Evolutionary conservation across 2,797 vertebrate genomes (phyloP), one percentile per base, ranked within the genome.

Genomic region (Halcyon leucocephala): DNA sequence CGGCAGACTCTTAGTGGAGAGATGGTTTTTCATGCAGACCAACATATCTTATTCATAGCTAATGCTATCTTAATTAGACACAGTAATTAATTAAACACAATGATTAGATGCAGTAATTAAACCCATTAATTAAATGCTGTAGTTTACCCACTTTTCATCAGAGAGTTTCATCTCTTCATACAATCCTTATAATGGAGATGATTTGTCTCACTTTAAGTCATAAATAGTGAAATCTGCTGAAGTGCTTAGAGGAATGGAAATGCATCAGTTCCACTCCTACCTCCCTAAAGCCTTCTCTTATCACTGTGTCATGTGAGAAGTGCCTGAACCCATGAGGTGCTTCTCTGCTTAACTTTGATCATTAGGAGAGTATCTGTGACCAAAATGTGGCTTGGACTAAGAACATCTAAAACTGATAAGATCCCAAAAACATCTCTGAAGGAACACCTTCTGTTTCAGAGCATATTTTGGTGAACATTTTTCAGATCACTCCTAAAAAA

Each of bases 91-190:
- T 91, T 93, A 90, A 78, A 90, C n/a, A 83, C 19, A 95, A 72
- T 86, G 19, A 92, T 94, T 81, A 90, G 80, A 89, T 72, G 42
- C 58, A 82, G 90, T 89, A 93, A 95, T 94, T 95, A 93, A 91
- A 88, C 29, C 29, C 39, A 84, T 90, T 95, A 95, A 95, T 95
- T 93, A 79, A 91, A 94, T 79, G 58, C 65, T 84, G 58, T 86
- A 83, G 39, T 37, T 93, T 86, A 95, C 25, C 22, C 72, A 74
- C 31, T 78, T 86, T 90, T 88, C 70, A 93, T 82, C 49, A 83
- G 18, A 74, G 58, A 90, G 17, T 72, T 83, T 91, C 25, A 66
- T 55, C 85, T 60, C 80, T 86, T 94, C 67, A 62, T 62, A 69
- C 28, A 58, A 55, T 21, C 54, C 25, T 76, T 83, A 39, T 84